Evolutionary conservation across 2,797 vertebrate genomes (phyloP), one percentile per base, ranked within the genome.

Genomic region (Cephalopachus bancanus): DNA sequence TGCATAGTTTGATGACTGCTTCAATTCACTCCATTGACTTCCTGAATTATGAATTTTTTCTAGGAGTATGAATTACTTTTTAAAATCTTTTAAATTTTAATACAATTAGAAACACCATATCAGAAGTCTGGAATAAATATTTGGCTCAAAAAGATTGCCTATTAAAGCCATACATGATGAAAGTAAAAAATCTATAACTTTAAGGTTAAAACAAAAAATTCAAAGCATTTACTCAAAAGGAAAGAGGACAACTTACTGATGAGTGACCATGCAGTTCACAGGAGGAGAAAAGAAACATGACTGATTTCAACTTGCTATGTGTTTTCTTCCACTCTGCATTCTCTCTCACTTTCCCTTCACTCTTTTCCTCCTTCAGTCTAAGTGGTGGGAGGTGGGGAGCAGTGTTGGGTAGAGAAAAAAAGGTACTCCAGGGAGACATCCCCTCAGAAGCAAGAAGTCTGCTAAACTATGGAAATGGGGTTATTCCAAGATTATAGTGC

Each of bases 31-130:
- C 6, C 76, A 2, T 5, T 86, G 28, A 79, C 17, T 83, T 91
- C 4, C n/a, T 79, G 0, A 51, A 33, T 51, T 87, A 37, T 71
- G 62, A 79, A n/a, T 92, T 69, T 79, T 88, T 83, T 44, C 17
- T 8, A 28, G 55, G 19, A 78, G 16, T 65, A 55, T 71, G 16
- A 74, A 59, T 78, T 69, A 69, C 15, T 87, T 94, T 30, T 33
- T 69, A 19, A 57, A 87, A 95, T 71, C 11, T 33, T 78, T 90
- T 64, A 91, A 89, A 20, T 88, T 72, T 95, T 26, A 95, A 11
- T 51, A 59, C 85, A 84, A 26, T 17, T 60, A 60, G 44, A 16
- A 78, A n/a, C 20, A 79, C 6, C 83, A 5, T 30, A 30, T 57
- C 69, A 8, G 19, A 95, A 72, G 44, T 85, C 67, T 59, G 7